Evolutionary conservation across 2,797 vertebrate genomes (phyloP).

Genomic region (Pyrocephalus nanus): DNA sequence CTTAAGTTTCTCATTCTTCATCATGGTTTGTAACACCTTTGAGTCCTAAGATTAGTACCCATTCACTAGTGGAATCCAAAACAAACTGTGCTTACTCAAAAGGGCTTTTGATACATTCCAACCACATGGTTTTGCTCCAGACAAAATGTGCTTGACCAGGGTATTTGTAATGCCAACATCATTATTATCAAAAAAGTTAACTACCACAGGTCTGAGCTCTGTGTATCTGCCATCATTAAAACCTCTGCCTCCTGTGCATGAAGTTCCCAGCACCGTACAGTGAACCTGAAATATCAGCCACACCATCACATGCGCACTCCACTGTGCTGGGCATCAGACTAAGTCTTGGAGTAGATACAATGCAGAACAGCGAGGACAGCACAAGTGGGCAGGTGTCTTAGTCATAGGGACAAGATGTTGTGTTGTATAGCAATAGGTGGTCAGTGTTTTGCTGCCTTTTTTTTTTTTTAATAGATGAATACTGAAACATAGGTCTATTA

Average conservation of each 20-base stretch:
- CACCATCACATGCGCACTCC: not conserved
- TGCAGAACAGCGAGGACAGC: not conserved
- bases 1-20: not conserved
- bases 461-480: not conserved
- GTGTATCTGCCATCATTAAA: not conserved
- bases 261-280: not conserved
- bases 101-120: not conserved
- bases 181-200: not conserved
- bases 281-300: not conserved
- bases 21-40: not conserved
- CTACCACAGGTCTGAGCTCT: not conserved
- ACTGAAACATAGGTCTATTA: not conserved
- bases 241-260: not conserved
- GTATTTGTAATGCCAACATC: not conserved
- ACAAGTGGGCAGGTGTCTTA: not conserved
- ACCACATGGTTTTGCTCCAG: not conserved
- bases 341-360: not conserved
- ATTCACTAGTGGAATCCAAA: not conserved
- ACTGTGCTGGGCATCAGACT: not conserved
- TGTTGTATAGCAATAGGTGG: not conserved
- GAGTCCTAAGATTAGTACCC: not conserved
- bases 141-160: not conserved
- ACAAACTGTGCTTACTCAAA: not conserved
- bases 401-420: not conserved
- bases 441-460: not conserved